Conservation (phyloP, 1,140 invertebrate genomes). For the Bombus fervidus region DNA sequence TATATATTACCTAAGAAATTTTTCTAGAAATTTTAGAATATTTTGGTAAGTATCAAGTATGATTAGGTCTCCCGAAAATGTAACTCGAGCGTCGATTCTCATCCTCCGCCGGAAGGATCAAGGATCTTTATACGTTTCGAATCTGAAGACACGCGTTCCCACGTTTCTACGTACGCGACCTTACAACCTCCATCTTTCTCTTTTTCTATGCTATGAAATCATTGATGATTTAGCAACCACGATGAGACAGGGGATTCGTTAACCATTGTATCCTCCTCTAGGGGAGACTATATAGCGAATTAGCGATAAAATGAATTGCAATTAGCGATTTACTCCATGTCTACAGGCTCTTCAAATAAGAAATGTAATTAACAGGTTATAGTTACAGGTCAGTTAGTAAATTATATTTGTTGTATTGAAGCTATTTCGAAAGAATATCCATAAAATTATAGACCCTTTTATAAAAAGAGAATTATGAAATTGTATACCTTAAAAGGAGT, state of each 20-base stretch:
- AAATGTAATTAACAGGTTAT: background rate
- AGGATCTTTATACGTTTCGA: background rate
- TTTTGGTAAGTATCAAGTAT: background rate
- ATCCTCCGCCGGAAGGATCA: conserved; percentile 16
- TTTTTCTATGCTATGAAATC: conserved; percentile 36
- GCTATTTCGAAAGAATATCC: background rate
- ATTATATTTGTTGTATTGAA: background rate
- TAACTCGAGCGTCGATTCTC: background rate
- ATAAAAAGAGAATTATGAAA: background rate
- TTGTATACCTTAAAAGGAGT: background rate
- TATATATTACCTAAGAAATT: no score
- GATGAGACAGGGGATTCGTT: conserved; percentile 9
- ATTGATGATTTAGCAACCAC: conserved; percentile 52
- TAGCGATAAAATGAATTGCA: background rate
- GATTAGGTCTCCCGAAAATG: background rate
- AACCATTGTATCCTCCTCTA: background rate
- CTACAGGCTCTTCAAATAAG: background rate
- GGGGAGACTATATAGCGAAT: background rate
- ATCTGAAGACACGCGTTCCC: conserved; percentile 32
- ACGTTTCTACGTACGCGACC: conserved; percentile 45
- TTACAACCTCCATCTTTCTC: conserved; percentile 42
- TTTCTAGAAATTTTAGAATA: no score
- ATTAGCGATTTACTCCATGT: background rate
- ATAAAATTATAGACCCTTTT: background rate
- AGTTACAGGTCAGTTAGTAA: no score